A percentile compares a stretch with the other conserved stretches of the same genome.
Conservation (phyloP, 37 sponge, comb jelly and placozoan species). For the Bolinopsis microptera region DNA sequence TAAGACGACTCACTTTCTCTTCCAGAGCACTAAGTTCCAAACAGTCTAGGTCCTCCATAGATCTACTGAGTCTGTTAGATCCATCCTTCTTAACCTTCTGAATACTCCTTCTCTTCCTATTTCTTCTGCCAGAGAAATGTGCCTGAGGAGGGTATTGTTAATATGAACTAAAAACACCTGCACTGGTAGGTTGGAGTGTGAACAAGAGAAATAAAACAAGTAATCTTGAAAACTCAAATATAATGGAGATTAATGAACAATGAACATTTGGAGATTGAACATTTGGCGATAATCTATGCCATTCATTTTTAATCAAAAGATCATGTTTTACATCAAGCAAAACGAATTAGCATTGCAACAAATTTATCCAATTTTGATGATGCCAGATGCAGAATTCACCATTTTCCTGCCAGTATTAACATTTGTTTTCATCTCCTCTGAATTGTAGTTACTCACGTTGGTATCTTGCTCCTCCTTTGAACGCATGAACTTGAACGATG, state of each 20-base stretch:
- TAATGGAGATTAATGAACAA: background rate
- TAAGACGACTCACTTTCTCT: background rate
- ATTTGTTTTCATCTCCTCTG: too few species aligned
- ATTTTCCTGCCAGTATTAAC: too few species aligned
- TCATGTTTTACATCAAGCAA: too few species aligned
- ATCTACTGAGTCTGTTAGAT: background rate
- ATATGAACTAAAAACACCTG: background rate
- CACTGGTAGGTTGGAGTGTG: background rate
- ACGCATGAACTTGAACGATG: conserved; percentile 57
- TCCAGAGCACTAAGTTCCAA: background rate
- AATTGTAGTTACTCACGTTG: conserved; percentile 6
- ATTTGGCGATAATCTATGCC: background rate
- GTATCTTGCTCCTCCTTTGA: conserved; percentile 51
- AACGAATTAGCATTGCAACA: too few species aligned
- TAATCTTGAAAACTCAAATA: background rate
- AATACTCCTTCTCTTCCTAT: conserved; percentile 13
- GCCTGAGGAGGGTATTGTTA: background rate
- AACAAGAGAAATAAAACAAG: background rate
- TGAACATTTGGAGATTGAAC: background rate
- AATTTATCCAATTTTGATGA: too few species aligned
- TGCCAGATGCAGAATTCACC: too few species aligned
- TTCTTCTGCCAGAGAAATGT: conserved; percentile 3
- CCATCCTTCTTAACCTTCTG: background rate
- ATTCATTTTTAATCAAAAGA: too few species aligned
- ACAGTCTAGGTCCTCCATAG: background rate